Evolutionary conservation across 2,888 invertebrate genomes (phyloP).

Genomic region (Pristionchus exspectatus): DNA sequence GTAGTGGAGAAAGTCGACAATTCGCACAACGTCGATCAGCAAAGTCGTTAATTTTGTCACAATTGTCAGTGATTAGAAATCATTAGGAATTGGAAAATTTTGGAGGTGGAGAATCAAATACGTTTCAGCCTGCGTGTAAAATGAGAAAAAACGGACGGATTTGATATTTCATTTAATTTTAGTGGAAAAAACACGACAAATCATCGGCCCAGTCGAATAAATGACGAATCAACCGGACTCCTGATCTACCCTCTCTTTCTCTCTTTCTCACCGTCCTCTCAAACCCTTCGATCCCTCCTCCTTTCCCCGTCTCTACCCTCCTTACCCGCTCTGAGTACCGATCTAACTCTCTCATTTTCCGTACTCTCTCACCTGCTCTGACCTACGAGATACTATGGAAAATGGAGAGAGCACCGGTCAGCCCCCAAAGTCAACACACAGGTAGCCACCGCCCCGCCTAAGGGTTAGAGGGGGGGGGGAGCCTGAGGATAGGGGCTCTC

Average conservation of each 20-base stretch:
- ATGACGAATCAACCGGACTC: neutral
- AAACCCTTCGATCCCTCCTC: neutral
- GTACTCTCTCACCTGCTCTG: neutral
- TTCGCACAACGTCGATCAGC: neutral
- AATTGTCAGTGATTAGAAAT: neutral
- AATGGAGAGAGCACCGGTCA: neutral
- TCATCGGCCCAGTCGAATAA: neutral
- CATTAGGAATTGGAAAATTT: neutral
- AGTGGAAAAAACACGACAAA: no score
- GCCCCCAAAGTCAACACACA: constrained; percentile 30
- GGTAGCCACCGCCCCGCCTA: neutral
- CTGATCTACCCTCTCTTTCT: neutral
- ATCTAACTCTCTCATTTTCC: neutral
- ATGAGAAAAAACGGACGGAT: no score
- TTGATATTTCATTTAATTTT: no score
- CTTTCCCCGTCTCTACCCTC: constrained; percentile 10
- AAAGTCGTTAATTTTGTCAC: neutral
- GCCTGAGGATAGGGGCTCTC: no score
- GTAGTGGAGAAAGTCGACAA: neutral
- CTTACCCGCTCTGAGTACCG: neutral
- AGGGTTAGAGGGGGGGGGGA: neutral
- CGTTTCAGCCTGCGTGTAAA: no score
- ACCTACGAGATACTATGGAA: neutral
- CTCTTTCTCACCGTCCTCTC: neutral
- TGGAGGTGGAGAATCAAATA: neutral